Conservation (phyloP, 2,797 vertebrate genomes). For the Phoxinus dragarum region DNA sequence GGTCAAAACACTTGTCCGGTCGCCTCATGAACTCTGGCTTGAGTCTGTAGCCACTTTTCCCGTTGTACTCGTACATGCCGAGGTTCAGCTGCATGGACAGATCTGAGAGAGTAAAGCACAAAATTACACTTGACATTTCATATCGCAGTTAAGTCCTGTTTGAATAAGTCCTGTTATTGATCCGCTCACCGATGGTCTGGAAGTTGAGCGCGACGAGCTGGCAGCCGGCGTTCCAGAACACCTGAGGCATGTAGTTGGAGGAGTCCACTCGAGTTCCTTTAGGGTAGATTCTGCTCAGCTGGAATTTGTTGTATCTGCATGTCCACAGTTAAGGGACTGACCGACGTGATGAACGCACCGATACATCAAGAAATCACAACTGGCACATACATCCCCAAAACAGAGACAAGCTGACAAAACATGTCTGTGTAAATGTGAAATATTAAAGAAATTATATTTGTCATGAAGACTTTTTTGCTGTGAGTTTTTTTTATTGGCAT, state of each 20-base stretch:
- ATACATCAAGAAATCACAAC: neutral
- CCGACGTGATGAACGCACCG: neutral
- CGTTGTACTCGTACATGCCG: constrained; percentile 90
- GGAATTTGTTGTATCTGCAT: constrained; percentile 89
- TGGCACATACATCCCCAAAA: neutral
- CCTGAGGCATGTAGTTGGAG: constrained; percentile 91
- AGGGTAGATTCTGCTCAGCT: constrained; percentile 89
- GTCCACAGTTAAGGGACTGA: constrained; percentile 74
- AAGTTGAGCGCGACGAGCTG: constrained; percentile 92
- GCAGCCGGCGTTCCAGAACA: constrained; percentile 91
- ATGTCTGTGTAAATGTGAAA: neutral
- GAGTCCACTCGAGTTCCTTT: constrained; percentile 91
- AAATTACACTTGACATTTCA: too few species aligned
- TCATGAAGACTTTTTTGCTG: neutral
- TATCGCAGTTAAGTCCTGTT: neutral
- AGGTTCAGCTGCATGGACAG: constrained; percentile 91
- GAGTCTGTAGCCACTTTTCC: constrained; percentile 88
- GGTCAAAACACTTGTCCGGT: constrained; percentile 90
- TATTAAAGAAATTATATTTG: neutral
- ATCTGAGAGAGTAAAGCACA: constrained; percentile 70
- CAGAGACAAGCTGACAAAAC: neutral
- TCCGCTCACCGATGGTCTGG: constrained; percentile 85
- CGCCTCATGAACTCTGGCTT: constrained; percentile 92
- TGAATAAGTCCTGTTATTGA: too few species aligned
- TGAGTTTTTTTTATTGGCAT: neutral